These are phyloP conservation scores for crab-eating macaque (Macaca fascicularis) DNA, from an alignment of 2,113 vertebrate species.

Conservation along the genomic window T2T-MFA8v1.1 NC_088376.1:135431001-135431500, in stretches of 20 bases:
- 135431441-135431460: neutral
- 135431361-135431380: neutral
- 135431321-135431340: conserved; percentile 11
- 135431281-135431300: neutral
- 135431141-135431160: neutral
- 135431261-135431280: neutral
- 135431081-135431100: neutral
- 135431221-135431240: neutral
- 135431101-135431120: neutral
- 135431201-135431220: neutral
- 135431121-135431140: neutral
- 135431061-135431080: neutral
- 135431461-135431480: neutral
- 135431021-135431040: neutral
- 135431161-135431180: neutral
- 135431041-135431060: neutral
- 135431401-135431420: neutral
- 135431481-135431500: neutral
- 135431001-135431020: neutral
- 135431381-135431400: neutral
- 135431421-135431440: neutral
- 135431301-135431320: neutral
- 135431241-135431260: neutral
- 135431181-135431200: neutral
- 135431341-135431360: conserved; percentile 9